Percentiles rank a stretch among this genome's conserved stretches.
Evolutionary conservation across 2,797 vertebrate species (phyloP).

Genomic region (Schizopygopsis pylzovi): DNA sequence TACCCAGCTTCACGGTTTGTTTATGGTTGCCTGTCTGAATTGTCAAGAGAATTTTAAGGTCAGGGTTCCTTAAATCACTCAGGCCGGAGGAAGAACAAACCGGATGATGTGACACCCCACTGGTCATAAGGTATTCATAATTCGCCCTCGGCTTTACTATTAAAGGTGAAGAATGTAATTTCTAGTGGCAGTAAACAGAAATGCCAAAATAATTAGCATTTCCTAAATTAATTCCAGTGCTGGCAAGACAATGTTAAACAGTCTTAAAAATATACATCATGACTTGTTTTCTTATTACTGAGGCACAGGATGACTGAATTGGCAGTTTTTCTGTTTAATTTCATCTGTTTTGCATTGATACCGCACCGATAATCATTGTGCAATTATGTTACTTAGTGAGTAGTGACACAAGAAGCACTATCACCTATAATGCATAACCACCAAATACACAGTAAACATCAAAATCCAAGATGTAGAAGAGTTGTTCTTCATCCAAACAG

Average conservation of each 20-base stretch:
- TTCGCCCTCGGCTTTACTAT: neutral
- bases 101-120: neutral
- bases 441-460: no score
- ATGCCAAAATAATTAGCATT: neutral
- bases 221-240: neutral
- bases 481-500: no score
- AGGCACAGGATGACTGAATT: no score
- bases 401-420: no score
- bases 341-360: no score
- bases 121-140: neutral
- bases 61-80: neutral
- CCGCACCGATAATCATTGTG: no score
- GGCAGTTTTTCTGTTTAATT: no score
- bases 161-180: neutral
- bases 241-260: neutral
- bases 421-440: no score
- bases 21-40: constrained; percentile 25
- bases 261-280: neutral
- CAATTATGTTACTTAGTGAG: no score
- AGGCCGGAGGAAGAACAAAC: neutral
- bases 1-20: constrained; percentile 1
- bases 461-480: no score
- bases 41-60: constrained; percentile 2
- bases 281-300: accelerated
- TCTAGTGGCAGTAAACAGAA: neutral